Evolutionary conservation across 2,797 vertebrate species (phyloP).

Genomic region (Ptychobarbus kaznakovi): DNA sequence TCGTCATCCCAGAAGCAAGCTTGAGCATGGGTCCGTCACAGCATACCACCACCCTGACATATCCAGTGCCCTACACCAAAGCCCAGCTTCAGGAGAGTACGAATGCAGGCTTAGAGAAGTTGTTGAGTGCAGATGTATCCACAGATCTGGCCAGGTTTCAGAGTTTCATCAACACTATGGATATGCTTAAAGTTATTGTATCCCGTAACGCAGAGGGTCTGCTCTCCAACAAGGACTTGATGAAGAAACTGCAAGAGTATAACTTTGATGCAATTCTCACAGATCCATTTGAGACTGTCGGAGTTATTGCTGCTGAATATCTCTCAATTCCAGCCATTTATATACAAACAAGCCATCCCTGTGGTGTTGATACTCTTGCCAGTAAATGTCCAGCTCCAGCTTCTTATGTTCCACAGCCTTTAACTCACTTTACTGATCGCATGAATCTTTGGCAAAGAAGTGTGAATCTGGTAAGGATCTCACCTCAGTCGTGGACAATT

Average conservation of each 20-base stretch:
- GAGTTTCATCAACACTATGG: background rate
- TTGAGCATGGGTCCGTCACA: conserved; percentile 54
- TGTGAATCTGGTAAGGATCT: conserved; percentile 60
- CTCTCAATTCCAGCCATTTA: conserved; percentile 70
- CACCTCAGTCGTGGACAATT: no score
- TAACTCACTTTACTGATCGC: conserved; percentile 62
- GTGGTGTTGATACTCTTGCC: conserved; percentile 56
- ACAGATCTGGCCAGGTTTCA: conserved; percentile 28
- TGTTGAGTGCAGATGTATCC: conserved; percentile 14
- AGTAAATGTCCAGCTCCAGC: conserved; percentile 68
- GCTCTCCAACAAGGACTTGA: conserved; percentile 62
- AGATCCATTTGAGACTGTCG: conserved; percentile 65
- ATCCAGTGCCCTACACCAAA: conserved; percentile 41
- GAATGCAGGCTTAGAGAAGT: accelerated
- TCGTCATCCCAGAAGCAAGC: conserved; percentile 63
- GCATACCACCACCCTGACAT: conserved; percentile 68
- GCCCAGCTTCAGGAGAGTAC: conserved; percentile 25
- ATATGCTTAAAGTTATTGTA: conserved; percentile 5
- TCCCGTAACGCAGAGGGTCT: conserved; percentile 48
- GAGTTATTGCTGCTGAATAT: conserved; percentile 68
- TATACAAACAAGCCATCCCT: conserved; percentile 62
- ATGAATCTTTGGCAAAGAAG: conserved; percentile 67
- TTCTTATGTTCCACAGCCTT: conserved; percentile 68
- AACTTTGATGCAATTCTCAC: conserved; percentile 69
- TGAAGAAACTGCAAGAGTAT: conserved; percentile 46